phyloP scores from a whole-genome alignment of 2,888 invertebrate genomes.

The Lucinisca nassula region DNA sequence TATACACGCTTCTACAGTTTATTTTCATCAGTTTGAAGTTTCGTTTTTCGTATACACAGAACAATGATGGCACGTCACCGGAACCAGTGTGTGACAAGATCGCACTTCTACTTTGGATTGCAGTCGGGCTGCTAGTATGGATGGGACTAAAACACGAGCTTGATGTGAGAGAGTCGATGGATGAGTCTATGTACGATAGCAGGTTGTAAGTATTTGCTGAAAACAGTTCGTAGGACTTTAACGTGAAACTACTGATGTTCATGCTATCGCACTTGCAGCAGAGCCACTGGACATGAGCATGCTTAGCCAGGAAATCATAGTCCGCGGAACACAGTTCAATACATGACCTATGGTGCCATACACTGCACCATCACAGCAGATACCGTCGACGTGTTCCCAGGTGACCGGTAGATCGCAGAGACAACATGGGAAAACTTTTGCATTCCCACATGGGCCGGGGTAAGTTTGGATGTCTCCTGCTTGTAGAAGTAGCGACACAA shows the following conservation, averaged over 20 bases:
- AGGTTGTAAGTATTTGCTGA: constrained; percentile 17
- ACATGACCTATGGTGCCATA: constrained; percentile 39
- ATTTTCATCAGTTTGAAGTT: constrained; percentile 46
- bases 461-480: constrained; percentile 7
- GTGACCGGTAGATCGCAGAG: constrained; percentile 37
- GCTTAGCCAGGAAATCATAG: not conserved
- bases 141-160: not conserved
- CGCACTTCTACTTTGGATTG: not conserved
- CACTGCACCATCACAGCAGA: constrained; percentile 31
- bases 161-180: constrained; percentile 21
- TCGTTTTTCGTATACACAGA: constrained; percentile 7
- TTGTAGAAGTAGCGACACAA: not conserved
- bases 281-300: not conserved
- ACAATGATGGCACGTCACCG: not conserved
- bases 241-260: constrained; percentile 43
- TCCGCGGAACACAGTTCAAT: constrained; percentile 17
- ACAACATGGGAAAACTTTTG: constrained; percentile 27
- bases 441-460: constrained; percentile 1
- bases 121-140: constrained; percentile 22
- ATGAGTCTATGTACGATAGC: constrained; percentile 15
- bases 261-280: constrained; percentile 51
- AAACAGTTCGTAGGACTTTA: not conserved
- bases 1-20: constrained; percentile 46
- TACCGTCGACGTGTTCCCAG: constrained; percentile 23
- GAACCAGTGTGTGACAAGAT: not conserved